phyloP scores from a whole-genome alignment of 2,113 vertebrate genomes.

The Axis porcinus region DNA sequence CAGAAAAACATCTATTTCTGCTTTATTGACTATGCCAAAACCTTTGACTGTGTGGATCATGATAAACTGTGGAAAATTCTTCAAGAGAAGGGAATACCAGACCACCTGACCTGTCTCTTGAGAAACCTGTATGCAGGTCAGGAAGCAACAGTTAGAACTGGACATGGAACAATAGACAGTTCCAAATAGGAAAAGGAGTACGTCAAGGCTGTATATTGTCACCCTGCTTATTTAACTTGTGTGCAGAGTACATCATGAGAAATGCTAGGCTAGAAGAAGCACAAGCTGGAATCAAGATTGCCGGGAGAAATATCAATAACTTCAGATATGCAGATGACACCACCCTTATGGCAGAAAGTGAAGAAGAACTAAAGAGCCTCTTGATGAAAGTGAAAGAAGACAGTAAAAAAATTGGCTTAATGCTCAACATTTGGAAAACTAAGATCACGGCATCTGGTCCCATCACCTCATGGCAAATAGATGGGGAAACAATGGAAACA shows the following conservation, averaged over 20 bases:
- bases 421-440: neutral
- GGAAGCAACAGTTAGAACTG: neutral
- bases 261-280: rapidly evolving
- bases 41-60: too few species aligned
- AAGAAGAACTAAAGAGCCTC: neutral
- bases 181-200: neutral
- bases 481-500: neutral
- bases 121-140: neutral
- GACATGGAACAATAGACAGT: neutral
- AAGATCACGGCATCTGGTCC: neutral
- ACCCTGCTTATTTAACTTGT: neutral
- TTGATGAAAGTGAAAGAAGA: neutral
- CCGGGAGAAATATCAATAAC: rapidly evolving
- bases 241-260: neutral
- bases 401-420: neutral
- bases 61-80: too few species aligned
- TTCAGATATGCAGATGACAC: neutral
- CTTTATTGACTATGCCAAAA: too few species aligned
- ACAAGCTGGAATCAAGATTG: neutral
- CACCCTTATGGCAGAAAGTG: neutral
- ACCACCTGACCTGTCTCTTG: too few species aligned
- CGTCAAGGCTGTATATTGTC: neutral
- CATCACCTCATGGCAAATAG: neutral
- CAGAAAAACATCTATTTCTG: too few species aligned
- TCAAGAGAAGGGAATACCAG: too few species aligned